phyloP scores from a whole-genome alignment of 2,888 invertebrate genomes.

The Eupithecia centaureata region DNA sequence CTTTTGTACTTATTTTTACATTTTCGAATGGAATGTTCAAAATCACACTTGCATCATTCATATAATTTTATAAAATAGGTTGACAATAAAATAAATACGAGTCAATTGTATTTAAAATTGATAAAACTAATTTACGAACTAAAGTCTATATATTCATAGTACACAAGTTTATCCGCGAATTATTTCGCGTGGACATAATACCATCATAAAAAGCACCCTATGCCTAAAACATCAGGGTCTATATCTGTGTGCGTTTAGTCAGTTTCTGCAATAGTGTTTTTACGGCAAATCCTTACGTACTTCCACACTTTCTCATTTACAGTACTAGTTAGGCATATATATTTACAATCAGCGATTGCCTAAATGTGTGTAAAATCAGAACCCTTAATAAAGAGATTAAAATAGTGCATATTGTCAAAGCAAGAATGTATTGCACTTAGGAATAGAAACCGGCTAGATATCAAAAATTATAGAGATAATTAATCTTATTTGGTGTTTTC shows the following conservation, averaged over 20 bases:
- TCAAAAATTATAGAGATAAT: conserved; percentile 18
- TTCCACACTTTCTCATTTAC: background rate
- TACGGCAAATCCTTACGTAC: background rate
- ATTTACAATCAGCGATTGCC: conserved; percentile 33
- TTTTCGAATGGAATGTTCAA: conserved; percentile 80
- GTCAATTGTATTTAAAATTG: conserved; percentile 58
- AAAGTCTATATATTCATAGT: conserved; percentile 68
- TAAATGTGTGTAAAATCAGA: conserved; percentile 41
- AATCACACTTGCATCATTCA: conserved; percentile 73
- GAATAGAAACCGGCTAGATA: conserved; percentile 19
- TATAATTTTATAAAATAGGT: conserved; percentile 56
- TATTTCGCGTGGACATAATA: background rate
- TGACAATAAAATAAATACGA: conserved; percentile 72
- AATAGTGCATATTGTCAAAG: conserved; percentile 48
- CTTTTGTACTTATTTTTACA: conserved; percentile 82
- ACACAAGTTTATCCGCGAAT: conserved; percentile 45
- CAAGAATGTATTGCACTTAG: conserved; percentile 24
- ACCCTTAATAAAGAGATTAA: conserved; percentile 43
- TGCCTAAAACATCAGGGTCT: background rate
- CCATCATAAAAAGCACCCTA: background rate
- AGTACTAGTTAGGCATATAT: conserved; percentile 10
- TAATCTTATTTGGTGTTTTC: conserved; percentile 62
- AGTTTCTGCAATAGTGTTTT: background rate
- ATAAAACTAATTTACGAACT: conserved; percentile 61
- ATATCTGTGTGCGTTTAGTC: background rate